Evolutionary conservation across 2,888 invertebrate species (phyloP), one percentile per base, ranked within the genome.

Genomic region (Rhimphoctona megacephalus): DNA sequence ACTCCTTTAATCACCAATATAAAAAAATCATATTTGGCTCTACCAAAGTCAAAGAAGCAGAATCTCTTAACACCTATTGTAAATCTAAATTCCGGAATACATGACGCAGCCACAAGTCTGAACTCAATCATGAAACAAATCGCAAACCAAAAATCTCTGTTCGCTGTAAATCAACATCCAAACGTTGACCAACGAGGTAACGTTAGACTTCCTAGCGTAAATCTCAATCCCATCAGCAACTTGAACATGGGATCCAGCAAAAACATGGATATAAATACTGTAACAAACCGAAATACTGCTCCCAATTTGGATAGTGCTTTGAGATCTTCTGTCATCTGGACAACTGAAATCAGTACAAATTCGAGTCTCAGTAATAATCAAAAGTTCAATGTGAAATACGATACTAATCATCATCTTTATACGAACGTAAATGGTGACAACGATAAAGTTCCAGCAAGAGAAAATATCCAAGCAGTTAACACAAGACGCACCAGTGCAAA

Each of bases 151-250:
- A 69, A 25, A 46, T 54, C 57, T 39, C 79, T 49, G 74, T 80
- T 67, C 25, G 30, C 73, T 33, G 3, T 74, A 67, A 74, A 69
- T 72, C 81, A 77, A 81, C 57, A 25, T 30, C 17, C 7, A 22
- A 46, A 36, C 6, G 25, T 70, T 19, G 39, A 14, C 3, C 30
- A 46, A 19, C 67, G 43, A 52, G 39, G 43, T 33, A 17, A 36
- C 33, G 77, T 39, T 33, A 8, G 25, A 25, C 54, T 78, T 78
- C 88, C 80, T 83, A 86, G 85, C 85, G 69, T 54, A 30, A 70
- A 64, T 52, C 70, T 74, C 33, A 69, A 85, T 67, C 61, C 69
- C 54, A 77, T 85, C 73, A 81, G 39, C 67, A 85, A 74, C 81
- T 70, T 61, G 46, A 80, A 87, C 54, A 81, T 61, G 73, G 80